These are phyloP conservation scores for Takifugu bimaculatus DNA, from an alignment of 2,113 vertebrate species.

Conservation along the genomic window DNA sequence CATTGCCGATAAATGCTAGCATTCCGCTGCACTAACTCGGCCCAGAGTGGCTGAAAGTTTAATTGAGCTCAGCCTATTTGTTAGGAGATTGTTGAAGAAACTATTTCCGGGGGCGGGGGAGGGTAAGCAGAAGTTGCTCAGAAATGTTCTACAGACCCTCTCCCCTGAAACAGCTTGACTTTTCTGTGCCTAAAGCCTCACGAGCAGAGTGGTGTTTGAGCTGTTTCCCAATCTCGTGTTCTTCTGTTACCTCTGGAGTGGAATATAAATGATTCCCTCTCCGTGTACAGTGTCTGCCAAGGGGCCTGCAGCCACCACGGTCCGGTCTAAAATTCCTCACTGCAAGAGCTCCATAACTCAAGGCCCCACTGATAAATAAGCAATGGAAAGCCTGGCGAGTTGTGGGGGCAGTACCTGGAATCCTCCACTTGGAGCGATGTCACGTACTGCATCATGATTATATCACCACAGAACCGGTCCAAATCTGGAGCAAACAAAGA, in stretches of 20 bases:
- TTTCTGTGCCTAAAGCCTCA: constrained; percentile 66
- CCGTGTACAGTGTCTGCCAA: constrained; percentile 71
- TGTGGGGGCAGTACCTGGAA: constrained; percentile 46
- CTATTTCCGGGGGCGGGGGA: constrained; percentile 24
- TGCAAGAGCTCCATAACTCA: constrained; percentile 68
- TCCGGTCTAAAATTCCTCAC: constrained; percentile 75
- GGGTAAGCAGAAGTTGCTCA: constrained; percentile 61
- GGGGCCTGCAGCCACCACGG: constrained; percentile 69
- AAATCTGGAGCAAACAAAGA: too few relatives aligned
- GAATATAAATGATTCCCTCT: constrained; percentile 79
- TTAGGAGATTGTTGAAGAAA: constrained; percentile 29
- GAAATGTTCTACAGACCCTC: constrained; percentile 52
- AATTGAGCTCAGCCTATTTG: constrained; percentile 22
- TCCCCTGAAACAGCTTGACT: constrained; percentile 52
- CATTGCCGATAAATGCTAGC: constrained; percentile 17
- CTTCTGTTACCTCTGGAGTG: constrained; percentile 78
- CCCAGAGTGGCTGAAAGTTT: constrained; percentile 13
- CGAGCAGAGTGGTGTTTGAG: constrained; percentile 74
- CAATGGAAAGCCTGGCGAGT: constrained; percentile 61
- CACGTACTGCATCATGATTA: constrained; percentile 2
- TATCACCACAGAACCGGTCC: not conserved
- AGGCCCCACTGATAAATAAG: constrained; percentile 75
- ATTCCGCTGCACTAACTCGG: constrained; percentile 30
- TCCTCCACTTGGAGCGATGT: constrained; percentile 57
- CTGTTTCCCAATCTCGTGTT: constrained; percentile 79